Evolutionary conservation across 2,113 vertebrate genomes (phyloP).

Genomic region (Myocastor coypus): DNA sequence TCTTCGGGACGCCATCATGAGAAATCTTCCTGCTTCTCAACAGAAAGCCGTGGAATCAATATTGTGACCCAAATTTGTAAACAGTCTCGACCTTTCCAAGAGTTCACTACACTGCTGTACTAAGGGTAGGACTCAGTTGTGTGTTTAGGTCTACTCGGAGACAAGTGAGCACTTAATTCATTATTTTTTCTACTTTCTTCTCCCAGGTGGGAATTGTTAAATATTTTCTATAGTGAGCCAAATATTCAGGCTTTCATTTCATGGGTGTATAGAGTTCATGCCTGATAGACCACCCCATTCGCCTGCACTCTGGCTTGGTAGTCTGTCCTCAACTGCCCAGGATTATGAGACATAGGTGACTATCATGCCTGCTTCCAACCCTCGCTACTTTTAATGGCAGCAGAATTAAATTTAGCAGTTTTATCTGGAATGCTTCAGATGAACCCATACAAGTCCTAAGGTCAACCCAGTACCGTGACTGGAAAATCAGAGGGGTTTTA

Average conservation of each 20-base stretch:
- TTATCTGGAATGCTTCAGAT: background rate
- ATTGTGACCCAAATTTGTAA: background rate
- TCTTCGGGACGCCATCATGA: background rate
- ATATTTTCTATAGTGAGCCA: background rate
- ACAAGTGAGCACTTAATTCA: background rate
- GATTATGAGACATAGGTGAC: no score
- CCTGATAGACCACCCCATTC: background rate
- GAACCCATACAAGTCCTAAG: background rate
- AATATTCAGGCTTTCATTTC: background rate
- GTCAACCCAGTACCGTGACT: background rate
- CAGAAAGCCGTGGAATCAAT: background rate
- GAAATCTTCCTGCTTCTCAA: background rate
- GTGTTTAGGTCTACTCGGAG: background rate
- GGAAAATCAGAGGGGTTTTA: constrained; percentile 20
- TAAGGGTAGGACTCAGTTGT: background rate
- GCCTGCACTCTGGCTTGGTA: background rate
- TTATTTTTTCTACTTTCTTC: background rate
- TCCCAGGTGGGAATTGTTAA: background rate
- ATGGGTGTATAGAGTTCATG: background rate
- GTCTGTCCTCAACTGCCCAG: no score
- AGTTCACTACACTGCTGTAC: background rate
- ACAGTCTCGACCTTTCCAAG: background rate
- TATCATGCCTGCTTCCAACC: no score
- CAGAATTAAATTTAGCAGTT: background rate
- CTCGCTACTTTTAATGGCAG: constrained; percentile 34